Evolutionary conservation across 30 jellyfish, hydroid and myxozoan genomes (phyloP).

Genomic region (Morbakka virulenta): DNA sequence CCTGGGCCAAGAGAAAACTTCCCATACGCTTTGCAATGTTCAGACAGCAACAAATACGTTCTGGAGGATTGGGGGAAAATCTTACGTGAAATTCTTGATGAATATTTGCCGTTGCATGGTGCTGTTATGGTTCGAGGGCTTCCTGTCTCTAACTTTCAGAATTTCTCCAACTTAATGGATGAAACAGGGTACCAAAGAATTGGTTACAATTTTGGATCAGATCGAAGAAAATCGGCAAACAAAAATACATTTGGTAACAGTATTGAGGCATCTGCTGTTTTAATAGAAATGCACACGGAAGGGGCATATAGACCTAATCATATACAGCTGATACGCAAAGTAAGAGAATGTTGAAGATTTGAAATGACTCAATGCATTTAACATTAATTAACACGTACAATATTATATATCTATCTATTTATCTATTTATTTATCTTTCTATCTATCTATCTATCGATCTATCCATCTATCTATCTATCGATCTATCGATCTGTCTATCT

Average conservation of each 20-base stretch:
- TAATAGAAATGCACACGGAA: neutral
- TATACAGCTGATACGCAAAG: neutral
- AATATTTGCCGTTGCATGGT: neutral
- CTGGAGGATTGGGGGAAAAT: neutral
- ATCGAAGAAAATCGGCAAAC: neutral
- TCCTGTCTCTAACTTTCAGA: neutral
- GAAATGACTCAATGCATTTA: too few species aligned
- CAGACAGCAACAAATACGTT: neutral
- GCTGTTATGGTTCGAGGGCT: neutral
- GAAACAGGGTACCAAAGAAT: neutral
- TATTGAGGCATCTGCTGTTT: neutral
- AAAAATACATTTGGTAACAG: neutral
- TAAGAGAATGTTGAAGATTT: too few species aligned
- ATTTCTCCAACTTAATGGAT: neutral
- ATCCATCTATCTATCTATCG: too few species aligned
- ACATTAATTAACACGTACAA: too few species aligned
- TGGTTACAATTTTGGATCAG: neutral
- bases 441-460: too few species aligned
- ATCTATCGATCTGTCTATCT: too few species aligned
- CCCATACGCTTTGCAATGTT: neutral
- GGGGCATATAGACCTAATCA: neutral
- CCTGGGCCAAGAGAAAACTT: neutral
- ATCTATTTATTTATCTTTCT: too few species aligned
- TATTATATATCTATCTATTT: too few species aligned
- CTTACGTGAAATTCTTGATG: neutral